Base-by-base conservation (phyloP, 2,888 invertebrate genomes). In the Sphecodes monilicornis region DNA sequence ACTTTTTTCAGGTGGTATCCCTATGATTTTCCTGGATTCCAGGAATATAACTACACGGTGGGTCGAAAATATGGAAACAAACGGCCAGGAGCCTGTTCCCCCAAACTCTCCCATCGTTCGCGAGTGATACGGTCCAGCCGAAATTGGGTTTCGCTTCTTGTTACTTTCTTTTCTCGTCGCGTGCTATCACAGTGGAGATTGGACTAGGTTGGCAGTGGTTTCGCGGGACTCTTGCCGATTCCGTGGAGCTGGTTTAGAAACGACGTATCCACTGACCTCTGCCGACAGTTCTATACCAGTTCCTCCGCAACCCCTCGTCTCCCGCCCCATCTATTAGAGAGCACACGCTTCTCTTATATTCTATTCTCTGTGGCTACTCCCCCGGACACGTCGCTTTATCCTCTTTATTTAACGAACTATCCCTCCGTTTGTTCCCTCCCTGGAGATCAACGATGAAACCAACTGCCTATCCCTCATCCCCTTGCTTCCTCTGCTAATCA, bases 121-220 rank as follows among this genome's bases (percentile, higher is more conserved):
- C 50, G 60, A 60, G 29, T 36, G 66, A 60, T 66, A 73, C 69
- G 39, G 70, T 57, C 72, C 68, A 32, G 22, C 57, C 76, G 82
- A 84, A 86, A 88, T 89, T 84, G 84, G 88, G 84, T 89, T 86
- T 81, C 75, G 72, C 54, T 73, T 86, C 86, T 81, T 88, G 83
- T 79, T 83, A 81, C 36, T 73, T 76, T 64, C 76, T 84, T 88
- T 88, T 81, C 78, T 46, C 26, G 79, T 57, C 54, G 74, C 71
- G 73, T 36, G 75, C 60, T 78, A 72, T n/a, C 70, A 16, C 66
- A 76, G 80, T 43, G 66, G 78, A 76, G 86, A 79, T 86, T 77
- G 80, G 72, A 78, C 50, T 66, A 68, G 75, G 60, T 72, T 78
- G 68, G 74, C 68, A 68, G 29, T 72, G 86, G 69, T 85, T 87